A percentile compares a stretch with the other conserved stretches of the same genome.
phyloP scores from a whole-genome alignment of 2,797 vertebrate species.

The Emydoidea blandingii region DNA sequence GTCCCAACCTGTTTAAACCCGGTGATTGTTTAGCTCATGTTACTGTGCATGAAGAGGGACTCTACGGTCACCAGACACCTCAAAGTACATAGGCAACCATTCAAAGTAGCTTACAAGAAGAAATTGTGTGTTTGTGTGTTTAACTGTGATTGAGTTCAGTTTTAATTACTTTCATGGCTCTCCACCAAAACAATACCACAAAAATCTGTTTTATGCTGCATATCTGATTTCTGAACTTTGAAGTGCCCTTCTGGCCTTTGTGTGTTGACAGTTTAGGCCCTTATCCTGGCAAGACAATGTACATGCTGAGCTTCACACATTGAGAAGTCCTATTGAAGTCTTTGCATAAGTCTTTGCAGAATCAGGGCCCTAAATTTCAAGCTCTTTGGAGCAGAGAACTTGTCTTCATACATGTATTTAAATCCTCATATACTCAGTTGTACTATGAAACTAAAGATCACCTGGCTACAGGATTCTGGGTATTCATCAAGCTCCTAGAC shows the following conservation, averaged over 20 bases:
- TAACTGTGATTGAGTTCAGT: background rate
- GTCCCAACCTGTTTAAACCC: no score
- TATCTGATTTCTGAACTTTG: background rate
- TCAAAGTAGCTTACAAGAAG: background rate
- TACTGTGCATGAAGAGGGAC: background rate
- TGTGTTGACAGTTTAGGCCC: background rate
- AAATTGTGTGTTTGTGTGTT: background rate
- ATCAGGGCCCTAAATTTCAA: background rate
- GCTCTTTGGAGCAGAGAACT: accelerated
- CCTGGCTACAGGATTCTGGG: background rate
- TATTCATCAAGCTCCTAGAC: background rate
- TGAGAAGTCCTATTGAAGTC: background rate
- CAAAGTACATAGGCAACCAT: background rate
- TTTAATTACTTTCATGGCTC: background rate
- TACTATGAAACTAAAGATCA: background rate
- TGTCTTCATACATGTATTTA: background rate
- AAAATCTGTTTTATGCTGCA: background rate
- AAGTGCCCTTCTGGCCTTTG: background rate
- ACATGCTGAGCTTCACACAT: background rate
- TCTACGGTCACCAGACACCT: background rate
- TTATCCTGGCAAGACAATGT: background rate
- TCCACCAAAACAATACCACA: background rate
- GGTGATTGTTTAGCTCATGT: no score
- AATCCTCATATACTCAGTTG: background rate
- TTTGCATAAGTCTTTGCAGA: background rate